Evolutionary conservation across 2,888 invertebrate species (phyloP).

Genomic region (Scrobipalpa costella): DNA sequence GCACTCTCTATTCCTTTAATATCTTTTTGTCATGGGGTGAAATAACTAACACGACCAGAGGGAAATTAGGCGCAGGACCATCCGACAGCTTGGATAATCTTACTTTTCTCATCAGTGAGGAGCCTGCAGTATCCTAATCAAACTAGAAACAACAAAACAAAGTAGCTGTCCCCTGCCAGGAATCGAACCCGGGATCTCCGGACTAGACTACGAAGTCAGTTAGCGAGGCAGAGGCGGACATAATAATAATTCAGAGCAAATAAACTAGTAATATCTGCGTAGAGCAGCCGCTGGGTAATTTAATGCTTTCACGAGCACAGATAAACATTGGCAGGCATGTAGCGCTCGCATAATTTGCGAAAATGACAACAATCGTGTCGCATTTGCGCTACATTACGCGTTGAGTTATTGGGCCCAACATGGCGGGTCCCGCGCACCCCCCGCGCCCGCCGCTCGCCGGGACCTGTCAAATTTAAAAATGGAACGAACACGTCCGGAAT

Average conservation of each 20-base stretch:
- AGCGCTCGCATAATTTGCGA: conserved; percentile 73
- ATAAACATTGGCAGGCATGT: conserved; percentile 73
- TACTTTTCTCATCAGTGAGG: too few species aligned
- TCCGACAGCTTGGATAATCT: too few species aligned
- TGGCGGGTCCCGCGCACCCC: conserved; percentile 33
- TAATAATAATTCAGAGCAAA: conserved; percentile 38
- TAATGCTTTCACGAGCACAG: conserved; percentile 69
- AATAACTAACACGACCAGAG: too few species aligned
- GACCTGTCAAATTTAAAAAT: conserved; percentile 80
- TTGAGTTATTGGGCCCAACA: conserved; percentile 62
- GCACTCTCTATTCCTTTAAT: too few species aligned
- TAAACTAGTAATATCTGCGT: conserved; percentile 57
- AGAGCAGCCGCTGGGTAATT: conserved; percentile 59
- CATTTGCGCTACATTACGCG: conserved; percentile 71
- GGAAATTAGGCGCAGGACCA: too few species aligned
- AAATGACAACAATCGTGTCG: conserved; percentile 76
- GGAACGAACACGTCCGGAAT: conserved; percentile 75
- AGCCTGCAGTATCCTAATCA: too few species aligned
- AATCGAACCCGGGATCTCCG: too few species aligned
- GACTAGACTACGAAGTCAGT: too few species aligned
- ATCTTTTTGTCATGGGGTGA: too few species aligned
- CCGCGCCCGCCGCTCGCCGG: conserved; percentile 44
- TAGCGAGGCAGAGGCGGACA: too few species aligned
- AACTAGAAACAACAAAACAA: too few species aligned
- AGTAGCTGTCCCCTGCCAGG: too few species aligned